These are phyloP conservation scores for Tarsius wallacei DNA, from an alignment of 2,797 vertebrate species.

Conservation along the genomic window DNA sequence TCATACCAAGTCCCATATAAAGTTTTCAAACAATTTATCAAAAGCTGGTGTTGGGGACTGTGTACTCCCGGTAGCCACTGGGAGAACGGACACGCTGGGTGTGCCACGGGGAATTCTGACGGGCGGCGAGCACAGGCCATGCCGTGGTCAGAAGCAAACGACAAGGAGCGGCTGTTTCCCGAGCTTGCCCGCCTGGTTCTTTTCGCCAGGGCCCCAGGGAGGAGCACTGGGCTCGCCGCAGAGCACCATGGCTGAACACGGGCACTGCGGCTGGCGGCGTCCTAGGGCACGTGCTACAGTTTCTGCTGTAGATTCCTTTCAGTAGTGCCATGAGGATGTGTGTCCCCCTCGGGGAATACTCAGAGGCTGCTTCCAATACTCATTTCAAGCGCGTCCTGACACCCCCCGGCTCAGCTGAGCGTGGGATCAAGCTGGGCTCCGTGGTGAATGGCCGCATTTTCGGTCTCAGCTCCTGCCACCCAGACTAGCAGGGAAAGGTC, in stretches of 20 bases:
- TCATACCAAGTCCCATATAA: not conserved
- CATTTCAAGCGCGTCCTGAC: slow-evolving; percentile 68
- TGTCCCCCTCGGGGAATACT: slow-evolving; percentile 76
- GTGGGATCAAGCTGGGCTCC: slow-evolving; percentile 55
- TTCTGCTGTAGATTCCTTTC: slow-evolving; percentile 70
- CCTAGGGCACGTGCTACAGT: too few species aligned
- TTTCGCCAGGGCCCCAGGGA: slow-evolving; percentile 55
- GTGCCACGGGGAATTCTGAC: too few species aligned
- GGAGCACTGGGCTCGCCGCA: slow-evolving; percentile 1
- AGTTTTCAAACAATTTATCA: too few species aligned
- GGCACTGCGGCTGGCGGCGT: too few species aligned
- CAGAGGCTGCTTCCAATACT: slow-evolving; percentile 70
- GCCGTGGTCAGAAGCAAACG: slow-evolving; percentile 14
- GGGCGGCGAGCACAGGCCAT: too few species aligned
- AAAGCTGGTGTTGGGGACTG: too few species aligned
- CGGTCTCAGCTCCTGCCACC: not conserved
- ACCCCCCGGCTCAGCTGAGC: slow-evolving; percentile 65
- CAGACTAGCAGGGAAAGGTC: not conserved
- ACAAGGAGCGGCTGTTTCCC: slow-evolving; percentile 44
- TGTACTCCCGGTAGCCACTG: too few species aligned
- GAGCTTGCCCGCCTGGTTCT: slow-evolving; percentile 22
- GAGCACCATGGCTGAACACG: not conserved
- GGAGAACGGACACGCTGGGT: too few species aligned
- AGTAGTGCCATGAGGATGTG: slow-evolving; percentile 65
- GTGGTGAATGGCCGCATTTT: slow-evolving; percentile 28